phyloP scores from a whole-genome alignment of 2,797 vertebrate genomes.

The Chrysocyon brachyurus region DNA sequence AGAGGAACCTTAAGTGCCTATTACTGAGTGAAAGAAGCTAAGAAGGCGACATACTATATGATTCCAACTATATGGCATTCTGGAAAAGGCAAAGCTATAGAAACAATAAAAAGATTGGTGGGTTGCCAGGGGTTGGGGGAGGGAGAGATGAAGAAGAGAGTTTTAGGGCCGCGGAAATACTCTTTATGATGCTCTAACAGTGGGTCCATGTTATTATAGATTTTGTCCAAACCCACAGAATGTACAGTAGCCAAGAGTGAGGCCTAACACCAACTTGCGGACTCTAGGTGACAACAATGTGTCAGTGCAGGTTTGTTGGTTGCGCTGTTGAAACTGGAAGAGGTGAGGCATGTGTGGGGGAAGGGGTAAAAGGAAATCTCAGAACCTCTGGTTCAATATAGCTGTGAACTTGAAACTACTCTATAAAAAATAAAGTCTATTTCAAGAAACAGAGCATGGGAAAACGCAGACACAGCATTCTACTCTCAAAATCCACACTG shows the following conservation, averaged over 20 bases:
- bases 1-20: not conserved
- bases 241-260: not conserved
- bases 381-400: not conserved
- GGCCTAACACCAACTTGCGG: not conserved
- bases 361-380: not conserved
- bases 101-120: not conserved
- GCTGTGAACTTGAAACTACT: not conserved
- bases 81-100: not conserved
- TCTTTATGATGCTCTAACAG: not conserved
- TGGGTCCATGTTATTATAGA: not conserved
- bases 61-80: not conserved
- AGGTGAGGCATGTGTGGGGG: not conserved
- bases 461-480: not conserved
- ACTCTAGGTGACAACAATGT: not conserved
- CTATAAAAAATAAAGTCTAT: not conserved
- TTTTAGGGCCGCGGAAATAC: not conserved
- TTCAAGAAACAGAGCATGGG: not conserved
- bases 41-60: not conserved
- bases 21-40: not conserved
- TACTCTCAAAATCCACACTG: not conserved
- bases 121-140: not conserved
- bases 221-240: not conserved
- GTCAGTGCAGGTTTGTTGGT: no score
- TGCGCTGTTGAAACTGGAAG: no score
- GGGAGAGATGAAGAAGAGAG: not conserved